phyloP scores from a whole-genome alignment of 2,113 vertebrate species.

The Herpetotheres cachinnans region DNA sequence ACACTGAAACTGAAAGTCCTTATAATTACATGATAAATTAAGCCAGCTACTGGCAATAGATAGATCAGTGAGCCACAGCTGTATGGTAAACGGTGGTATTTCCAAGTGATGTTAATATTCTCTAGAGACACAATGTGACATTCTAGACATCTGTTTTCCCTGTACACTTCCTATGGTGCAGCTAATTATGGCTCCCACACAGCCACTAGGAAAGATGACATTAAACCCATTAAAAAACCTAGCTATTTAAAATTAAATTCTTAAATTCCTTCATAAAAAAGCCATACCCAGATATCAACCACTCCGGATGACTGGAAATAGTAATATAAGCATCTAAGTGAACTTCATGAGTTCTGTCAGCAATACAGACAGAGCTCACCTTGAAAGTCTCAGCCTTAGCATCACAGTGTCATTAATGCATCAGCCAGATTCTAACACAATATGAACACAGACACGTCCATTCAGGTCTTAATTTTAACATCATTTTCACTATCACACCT shows the following conservation, averaged over 20 bases:
- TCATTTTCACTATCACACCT: neutral
- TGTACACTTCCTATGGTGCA: neutral
- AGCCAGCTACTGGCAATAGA: neutral
- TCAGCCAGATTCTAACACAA: neutral
- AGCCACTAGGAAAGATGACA: neutral
- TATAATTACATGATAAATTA: neutral
- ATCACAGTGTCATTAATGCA: neutral
- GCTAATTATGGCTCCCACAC: slow-evolving; percentile 5
- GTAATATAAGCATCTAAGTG: neutral
- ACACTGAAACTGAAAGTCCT: neutral
- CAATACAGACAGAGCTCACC: neutral
- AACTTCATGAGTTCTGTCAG: neutral
- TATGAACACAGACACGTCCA: fast-evolving
- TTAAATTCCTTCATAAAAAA: neutral
- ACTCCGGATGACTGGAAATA: neutral
- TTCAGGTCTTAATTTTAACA: neutral
- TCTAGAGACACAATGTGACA: slow-evolving; percentile 3
- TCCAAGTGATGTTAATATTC: neutral
- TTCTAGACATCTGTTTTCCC: slow-evolving; percentile 15
- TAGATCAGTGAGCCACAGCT: neutral
- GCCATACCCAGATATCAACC: neutral
- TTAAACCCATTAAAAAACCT: neutral
- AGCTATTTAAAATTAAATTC: neutral
- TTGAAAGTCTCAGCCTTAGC: neutral
- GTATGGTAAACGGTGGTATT: slow-evolving; percentile 6